Percentiles rank a stretch among this genome's conserved stretches.
Evolutionary conservation across 1,140 invertebrate genomes (phyloP).

Genomic region (Cotesia glomerata): DNA sequence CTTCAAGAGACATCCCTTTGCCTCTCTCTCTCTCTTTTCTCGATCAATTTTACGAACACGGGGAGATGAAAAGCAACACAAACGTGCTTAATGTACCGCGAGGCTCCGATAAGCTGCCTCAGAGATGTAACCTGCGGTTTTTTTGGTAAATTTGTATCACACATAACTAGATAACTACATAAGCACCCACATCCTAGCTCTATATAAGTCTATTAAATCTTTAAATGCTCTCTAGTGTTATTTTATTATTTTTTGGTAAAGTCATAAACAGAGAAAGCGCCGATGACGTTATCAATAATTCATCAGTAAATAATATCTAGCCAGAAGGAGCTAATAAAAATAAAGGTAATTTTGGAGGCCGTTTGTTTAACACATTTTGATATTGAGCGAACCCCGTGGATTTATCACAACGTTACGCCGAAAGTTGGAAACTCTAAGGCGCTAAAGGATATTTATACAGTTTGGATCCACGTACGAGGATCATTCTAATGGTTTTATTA

Average conservation of each 20-base stretch:
- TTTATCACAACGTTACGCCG: constrained; percentile 21
- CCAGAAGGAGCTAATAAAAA: neutral
- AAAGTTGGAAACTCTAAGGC: constrained; percentile 44
- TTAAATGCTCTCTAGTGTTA: neutral
- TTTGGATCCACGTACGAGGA: constrained; percentile 53
- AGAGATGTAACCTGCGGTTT: constrained; percentile 10
- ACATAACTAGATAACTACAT: neutral
- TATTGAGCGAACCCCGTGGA: neutral
- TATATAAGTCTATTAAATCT: neutral
- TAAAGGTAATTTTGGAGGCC: too few relatives aligned
- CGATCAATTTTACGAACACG: neutral
- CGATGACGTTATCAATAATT: constrained; percentile 7
- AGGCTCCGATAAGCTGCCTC: constrained; percentile 50
- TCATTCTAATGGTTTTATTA: constrained; percentile 55
- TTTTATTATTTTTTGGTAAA: too few relatives aligned
- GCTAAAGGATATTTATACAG: constrained; percentile 56
- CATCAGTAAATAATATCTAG: neutral
- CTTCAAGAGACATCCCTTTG: constrained; percentile 33
- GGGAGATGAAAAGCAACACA: constrained; percentile 25
- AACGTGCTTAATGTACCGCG: constrained; percentile 57
- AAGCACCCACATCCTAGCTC: neutral
- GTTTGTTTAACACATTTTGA: neutral
- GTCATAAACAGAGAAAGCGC: neutral
- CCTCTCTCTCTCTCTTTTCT: neutral
- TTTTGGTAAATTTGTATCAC: neutral